Evolutionary conservation across 2,797 vertebrate species (phyloP), one percentile per base, ranked within the genome.

Genomic region (Lindbergichthys nudifrons): DNA sequence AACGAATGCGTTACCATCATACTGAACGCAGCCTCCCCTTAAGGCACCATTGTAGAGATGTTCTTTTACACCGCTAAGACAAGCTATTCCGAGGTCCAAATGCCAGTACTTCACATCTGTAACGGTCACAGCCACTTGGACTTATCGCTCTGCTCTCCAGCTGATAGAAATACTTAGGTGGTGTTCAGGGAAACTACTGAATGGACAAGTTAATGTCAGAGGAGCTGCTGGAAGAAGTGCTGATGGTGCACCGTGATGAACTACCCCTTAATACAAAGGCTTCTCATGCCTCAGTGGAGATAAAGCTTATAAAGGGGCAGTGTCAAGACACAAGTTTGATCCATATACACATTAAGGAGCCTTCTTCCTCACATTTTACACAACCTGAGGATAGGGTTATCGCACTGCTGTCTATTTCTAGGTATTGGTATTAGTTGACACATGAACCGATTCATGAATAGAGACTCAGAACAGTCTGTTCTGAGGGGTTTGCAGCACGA

Each of bases 181-280:
- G 85, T 90, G 89, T 88, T 76, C 16, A 61, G 62, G 86, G 77
- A 88, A 87, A 89, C 82, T 80, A 88, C 91, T 86, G 89, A 90
- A 90, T 88, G 91, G 90, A 90, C 90, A 90, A 91, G 93, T 92
- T 92, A 91, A 89, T 91, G 90, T 92, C 89, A 87, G 82, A 68
- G 89, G 84, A 92, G 88, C 81, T 53, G 78, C 74, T 75, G 80
- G 79, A 82, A 83, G 87, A 92, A 87, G 73, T 91, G 92, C 94
- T 94, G 93, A 95, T 86, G 70, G 86, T 85, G 92, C 92, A 89
- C 77, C 75, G 61, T 84, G 80, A 87, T 94, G 83, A 94, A 94
- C 91, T 88, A 89, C 66, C 81, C 87, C 73, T 85, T 91, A 88
- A 94, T 91, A 92, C 89, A 89, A 90, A 88, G 81, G 77, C 84